Evolutionary conservation across 1,140 invertebrate species (phyloP), one percentile per base, ranked within the genome.

Genomic region (Episyrphus balteatus): DNA sequence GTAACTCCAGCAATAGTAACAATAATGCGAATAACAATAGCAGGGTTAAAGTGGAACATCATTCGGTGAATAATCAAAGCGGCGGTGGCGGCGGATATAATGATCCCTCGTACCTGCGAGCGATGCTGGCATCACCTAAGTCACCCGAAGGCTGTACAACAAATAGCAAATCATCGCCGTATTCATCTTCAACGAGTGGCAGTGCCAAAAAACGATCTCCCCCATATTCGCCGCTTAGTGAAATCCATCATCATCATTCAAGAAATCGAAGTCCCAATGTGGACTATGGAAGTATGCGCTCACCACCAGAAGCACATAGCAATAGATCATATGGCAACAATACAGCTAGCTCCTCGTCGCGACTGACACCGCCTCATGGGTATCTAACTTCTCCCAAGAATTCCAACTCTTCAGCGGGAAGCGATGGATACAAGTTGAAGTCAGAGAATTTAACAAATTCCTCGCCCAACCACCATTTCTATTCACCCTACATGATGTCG

Each of bases 131-230:
- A 49, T 62, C 62, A 9, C 62, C 62, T 15, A 66, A 66, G 40
- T 66, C 62, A 0, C 62, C 62, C 9, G 62, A 66, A 31, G 51
- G 55, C 36, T 37, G 31, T 50, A 53, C 42, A 61, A 52, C 46
- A 59, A 59, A 48, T 13, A 47, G 59, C 2, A 66, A 66, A 31
- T 66, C 62, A 0, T 62, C 62, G 2, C 65, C 62, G 8, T 59
- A 58, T 55, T 26, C 21, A 26, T 26, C 21, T 26, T 26, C 21
- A 3, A 26, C 21, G 21, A 26, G 47, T 51, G 3, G 51, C 53
- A 6, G 47, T 26, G 21, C 45, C 32, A 66, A 62, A 54, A 65
- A 62, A 45, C 53, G 62, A 21, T 66, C 62, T 18, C 62, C 62
- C 11, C 62, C 62, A 1, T 66, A 66, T 48, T 65, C 62, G 2